Conservation (phyloP, 1,140 invertebrate species). For the Ridgeia piscesae region DNA sequence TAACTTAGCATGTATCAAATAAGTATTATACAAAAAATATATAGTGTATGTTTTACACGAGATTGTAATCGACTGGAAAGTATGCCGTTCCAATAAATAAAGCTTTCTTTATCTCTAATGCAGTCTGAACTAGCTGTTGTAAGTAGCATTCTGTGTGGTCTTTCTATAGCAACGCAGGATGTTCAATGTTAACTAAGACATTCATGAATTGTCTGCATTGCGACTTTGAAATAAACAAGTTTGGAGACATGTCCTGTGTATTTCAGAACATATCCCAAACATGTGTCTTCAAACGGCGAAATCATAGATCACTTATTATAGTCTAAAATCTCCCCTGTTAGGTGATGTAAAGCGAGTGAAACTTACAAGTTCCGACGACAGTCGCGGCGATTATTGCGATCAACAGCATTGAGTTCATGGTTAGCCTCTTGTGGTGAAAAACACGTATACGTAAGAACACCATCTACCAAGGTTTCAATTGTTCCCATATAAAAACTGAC, state of each 20-base stretch:
- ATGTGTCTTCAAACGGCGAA: background rate
- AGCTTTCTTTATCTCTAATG: too few relatives aligned
- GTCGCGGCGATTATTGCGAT: background rate
- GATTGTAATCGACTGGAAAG: too few relatives aligned
- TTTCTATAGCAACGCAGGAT: too few relatives aligned
- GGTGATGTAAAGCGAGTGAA: background rate
- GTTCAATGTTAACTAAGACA: too few relatives aligned
- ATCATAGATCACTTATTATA: background rate
- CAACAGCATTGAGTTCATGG: background rate
- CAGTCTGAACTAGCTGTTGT: too few relatives aligned
- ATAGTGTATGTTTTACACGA: too few relatives aligned
- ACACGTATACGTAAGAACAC: background rate
- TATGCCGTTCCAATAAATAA: too few relatives aligned
- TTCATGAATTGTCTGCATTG: background rate
- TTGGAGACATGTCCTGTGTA: background rate
- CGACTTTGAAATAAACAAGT: background rate
- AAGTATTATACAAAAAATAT: too few relatives aligned
- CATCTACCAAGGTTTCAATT: background rate
- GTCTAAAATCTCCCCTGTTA: background rate
- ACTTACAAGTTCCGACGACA: background rate
- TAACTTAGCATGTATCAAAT: background rate
- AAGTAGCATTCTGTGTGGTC: too few relatives aligned
- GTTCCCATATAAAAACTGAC: background rate
- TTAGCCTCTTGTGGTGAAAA: background rate
- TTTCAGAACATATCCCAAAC: background rate